Conservation (phyloP, 1,140 invertebrate genomes). For the Himalopsyche phryganea region DNA sequence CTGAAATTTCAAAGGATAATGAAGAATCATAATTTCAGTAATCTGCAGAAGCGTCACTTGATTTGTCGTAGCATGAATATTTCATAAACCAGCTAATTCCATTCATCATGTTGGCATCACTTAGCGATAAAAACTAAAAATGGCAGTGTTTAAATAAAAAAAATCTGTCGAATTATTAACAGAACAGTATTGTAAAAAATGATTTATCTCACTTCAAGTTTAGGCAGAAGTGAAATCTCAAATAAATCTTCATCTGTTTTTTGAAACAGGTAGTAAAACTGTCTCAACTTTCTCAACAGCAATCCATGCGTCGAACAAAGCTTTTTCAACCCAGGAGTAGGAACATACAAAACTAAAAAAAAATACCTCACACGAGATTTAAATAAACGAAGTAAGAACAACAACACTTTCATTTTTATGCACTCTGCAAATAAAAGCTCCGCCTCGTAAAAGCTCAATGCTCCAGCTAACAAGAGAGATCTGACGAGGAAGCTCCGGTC, state of each 20-base stretch:
- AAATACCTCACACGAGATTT: neutral
- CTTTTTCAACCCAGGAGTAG: too few species aligned
- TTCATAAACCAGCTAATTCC: too few species aligned
- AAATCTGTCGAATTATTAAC: neutral
- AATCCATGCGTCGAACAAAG: neutral
- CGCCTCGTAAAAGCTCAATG: constrained; percentile 17
- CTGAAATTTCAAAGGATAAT: too few species aligned
- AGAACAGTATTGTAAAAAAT: neutral
- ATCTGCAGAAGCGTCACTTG: too few species aligned
- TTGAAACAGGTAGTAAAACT: neutral
- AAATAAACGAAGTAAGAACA: constrained; percentile 8
- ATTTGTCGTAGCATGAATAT: too few species aligned
- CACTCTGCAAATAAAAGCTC: constrained; percentile 20
- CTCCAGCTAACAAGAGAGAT: neutral
- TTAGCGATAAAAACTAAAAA: too few species aligned
- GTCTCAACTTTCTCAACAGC: neutral
- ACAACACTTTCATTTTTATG: constrained; percentile 28
- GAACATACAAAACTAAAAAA: neutral
- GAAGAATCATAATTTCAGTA: too few species aligned
- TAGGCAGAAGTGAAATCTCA: too few species aligned
- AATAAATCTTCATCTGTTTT: neutral
- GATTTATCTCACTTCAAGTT: too few species aligned
- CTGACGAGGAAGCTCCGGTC: neutral
- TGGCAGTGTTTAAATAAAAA: neutral
- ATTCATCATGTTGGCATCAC: too few species aligned